Evolutionary conservation across 2,113 vertebrate species (phyloP), one percentile per base, ranked within the genome.

Genomic region (Oreochromis aureus): DNA sequence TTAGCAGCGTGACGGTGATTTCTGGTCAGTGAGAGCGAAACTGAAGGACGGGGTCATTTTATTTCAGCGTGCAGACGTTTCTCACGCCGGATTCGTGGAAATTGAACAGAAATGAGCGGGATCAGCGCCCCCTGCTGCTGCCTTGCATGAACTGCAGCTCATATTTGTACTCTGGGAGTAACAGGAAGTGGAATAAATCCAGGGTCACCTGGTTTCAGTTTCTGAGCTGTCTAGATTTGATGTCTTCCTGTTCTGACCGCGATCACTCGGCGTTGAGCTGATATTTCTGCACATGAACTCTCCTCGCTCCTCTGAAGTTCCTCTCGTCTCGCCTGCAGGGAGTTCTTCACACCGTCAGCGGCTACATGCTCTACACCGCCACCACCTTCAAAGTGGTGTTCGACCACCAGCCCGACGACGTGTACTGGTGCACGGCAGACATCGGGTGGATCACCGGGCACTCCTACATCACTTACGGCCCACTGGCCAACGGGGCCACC

Each of bases 401-500:
- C 59, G 98, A 99, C 96, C 95, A 99, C 94, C 98, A 98, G 36
- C 90, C 96, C 0, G 96, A 97, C 9, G 99, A 99, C 30, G 91
- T 99, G 46, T 99, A 98, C 95, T 99, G 99, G 99, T 99, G 99
- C 96, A 99, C 99, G 1, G 99, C 98, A 0, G 99, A 99, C 94
- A 97, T 99, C 4, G 98, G 99, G 2, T 99, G 99, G 99, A 99
- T 99, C 91, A 99, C 99, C 0, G 99, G 99, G 7, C 99, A 99
- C 92, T 99, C 99, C 84, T 99, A 99, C 92, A 94, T 99, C 95
- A 97, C 98, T 7, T 99, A 99, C 0, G 99, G 98, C 6, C 99
- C 99, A 3, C 93, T 99, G 94, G 98, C 98, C 10, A 98, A 99
- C 0, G 99, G 98, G 11, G 98, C 98, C 83, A 98, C 98, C 78